A percentile compares a stretch with the other conserved stretches of the same genome.
Evolutionary conservation across 2,113 vertebrate species (phyloP).

Genomic region (Halichoerus grypus): DNA sequence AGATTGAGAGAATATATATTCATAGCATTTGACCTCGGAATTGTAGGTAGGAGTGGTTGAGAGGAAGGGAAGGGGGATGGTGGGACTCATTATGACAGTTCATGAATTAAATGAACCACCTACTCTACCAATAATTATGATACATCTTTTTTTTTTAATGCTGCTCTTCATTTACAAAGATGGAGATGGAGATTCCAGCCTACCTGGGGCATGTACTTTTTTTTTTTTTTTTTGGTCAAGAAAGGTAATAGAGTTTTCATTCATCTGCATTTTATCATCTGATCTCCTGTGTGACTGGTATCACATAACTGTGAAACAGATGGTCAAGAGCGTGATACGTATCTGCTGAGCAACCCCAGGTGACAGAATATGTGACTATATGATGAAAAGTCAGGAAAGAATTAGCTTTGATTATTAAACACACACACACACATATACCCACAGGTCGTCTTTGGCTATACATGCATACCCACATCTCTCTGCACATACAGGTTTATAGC

Average conservation of each 20-base stretch:
- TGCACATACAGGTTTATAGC: not conserved
- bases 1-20: slow-evolving; percentile 24
- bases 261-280: not conserved
- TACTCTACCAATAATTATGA: slow-evolving; percentile 10
- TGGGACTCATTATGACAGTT: not conserved
- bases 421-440: not conserved
- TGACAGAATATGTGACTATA: not conserved
- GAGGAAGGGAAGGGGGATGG: not conserved
- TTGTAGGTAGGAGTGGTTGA: slow-evolving; percentile 30
- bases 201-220: not conserved
- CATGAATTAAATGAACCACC: slow-evolving; percentile 47
- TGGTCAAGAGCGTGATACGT: not conserved
- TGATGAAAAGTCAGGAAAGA: slow-evolving; percentile 53
- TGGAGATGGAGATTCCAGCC: not conserved
- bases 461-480: not conserved
- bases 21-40: slow-evolving; percentile 43
- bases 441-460: not conserved
- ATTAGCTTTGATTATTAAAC: slow-evolving; percentile 39
- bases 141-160: not conserved
- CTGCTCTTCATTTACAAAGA: slow-evolving; percentile 56
- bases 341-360: not conserved
- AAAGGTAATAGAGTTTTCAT: slow-evolving; percentile 34
- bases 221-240: not conserved
- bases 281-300: not conserved
- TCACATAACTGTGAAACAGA: not conserved